These are phyloP conservation scores for Colostygia pectinataria DNA, from an alignment of 2,888 invertebrate genomes.

Conservation along the genomic window DNA sequence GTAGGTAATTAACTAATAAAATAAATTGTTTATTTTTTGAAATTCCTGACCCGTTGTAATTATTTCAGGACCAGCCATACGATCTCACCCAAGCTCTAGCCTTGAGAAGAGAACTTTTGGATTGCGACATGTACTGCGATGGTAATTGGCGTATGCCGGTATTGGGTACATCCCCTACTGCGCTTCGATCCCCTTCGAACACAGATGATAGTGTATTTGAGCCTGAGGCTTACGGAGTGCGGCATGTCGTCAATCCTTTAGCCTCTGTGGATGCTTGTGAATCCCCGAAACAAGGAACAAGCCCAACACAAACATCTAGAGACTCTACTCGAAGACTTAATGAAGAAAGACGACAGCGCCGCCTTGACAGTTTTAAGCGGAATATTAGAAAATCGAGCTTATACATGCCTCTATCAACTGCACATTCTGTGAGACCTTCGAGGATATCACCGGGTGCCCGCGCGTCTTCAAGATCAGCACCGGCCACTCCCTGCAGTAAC, in stretches of 20 bases:
- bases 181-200: slow-evolving; percentile 53
- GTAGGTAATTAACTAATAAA: too few species aligned
- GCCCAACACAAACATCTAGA: slow-evolving; percentile 89
- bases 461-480: slow-evolving; percentile 90
- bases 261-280: slow-evolving; percentile 54
- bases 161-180: slow-evolving; percentile 64
- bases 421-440: slow-evolving; percentile 58
- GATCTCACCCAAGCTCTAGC: slow-evolving; percentile 54
- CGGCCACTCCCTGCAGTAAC: slow-evolving; percentile 90
- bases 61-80: slow-evolving; percentile 58
- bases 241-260: slow-evolving; percentile 55
- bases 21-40: too few species aligned
- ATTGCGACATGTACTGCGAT: slow-evolving; percentile 70
- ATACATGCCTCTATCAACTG: slow-evolving; percentile 85
- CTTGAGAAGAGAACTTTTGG: slow-evolving; percentile 53
- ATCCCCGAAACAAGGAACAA: slow-evolving; percentile 92
- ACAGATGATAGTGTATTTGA: slow-evolving; percentile 57
- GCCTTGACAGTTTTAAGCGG: slow-evolving; percentile 58
- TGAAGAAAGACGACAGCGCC: slow-evolving; percentile 80
- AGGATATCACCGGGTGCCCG: slow-evolving; percentile 75
- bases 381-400: slow-evolving; percentile 85
- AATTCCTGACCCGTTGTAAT: too few species aligned
- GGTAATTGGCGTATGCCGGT: slow-evolving; percentile 65
- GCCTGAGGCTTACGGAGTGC: slow-evolving; percentile 58
- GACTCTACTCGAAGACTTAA: slow-evolving; percentile 86